Conservation (phyloP, 2,797 vertebrate species). For the Catharus ustulatus region DNA sequence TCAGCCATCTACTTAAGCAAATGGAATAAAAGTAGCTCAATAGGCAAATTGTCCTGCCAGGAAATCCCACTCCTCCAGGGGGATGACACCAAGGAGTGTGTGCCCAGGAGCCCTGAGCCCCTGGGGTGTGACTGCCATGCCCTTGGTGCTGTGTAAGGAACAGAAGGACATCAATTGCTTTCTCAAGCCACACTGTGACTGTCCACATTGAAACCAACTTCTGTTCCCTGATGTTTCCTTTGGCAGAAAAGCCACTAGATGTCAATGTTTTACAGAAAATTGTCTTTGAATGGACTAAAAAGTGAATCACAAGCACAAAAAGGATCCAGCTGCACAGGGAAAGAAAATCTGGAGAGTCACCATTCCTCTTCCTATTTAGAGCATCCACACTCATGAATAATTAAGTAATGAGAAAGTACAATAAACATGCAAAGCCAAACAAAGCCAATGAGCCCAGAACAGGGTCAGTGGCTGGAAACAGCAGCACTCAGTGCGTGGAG, state of each 20-base stretch:
- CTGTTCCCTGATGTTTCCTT: background rate
- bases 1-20: background rate
- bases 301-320: background rate
- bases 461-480: background rate
- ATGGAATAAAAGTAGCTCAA: background rate
- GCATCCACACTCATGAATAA: background rate
- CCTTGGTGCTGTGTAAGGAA: fast-evolving
- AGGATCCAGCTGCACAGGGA: background rate
- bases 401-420: background rate
- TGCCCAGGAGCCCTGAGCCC: background rate
- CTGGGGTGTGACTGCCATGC: fast-evolving
- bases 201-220: background rate
- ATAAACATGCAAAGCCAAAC: background rate
- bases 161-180: background rate
- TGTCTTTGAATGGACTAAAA: background rate
- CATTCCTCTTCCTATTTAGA: background rate
- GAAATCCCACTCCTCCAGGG: background rate
- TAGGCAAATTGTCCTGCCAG: background rate
- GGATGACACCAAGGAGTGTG: background rate
- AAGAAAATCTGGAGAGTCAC: background rate
- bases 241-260: conserved; percentile 74
- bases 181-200: background rate
- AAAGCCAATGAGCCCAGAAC: background rate
- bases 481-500: fast-evolving
- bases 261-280: conserved; percentile 76